Evolutionary conservation across 92 coral and sea anemone species (phyloP), one percentile per base, ranked within the genome.

Genomic region (Epizoanthus illoricatus): DNA sequence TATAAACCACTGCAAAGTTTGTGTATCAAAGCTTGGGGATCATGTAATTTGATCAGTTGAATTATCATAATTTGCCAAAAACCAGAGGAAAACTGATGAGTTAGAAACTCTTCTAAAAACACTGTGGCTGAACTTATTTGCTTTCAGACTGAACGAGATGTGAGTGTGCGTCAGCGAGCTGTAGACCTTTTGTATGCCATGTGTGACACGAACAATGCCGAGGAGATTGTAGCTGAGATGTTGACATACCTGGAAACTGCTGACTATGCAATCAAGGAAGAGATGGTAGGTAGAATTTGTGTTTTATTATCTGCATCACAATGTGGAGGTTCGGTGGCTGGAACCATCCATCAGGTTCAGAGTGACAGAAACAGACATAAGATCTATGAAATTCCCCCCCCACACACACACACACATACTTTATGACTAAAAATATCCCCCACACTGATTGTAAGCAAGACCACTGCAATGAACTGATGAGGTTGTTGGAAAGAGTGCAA

Each of bases 121-220:
- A 21, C 54, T 5, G 33, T n/a, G 12, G 20, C 62, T 57, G 18
- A 42, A 13, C 70, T 65, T 43, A 62, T 23, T 70, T 16, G 49
- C 1, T 75, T 84, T 7, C 23, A 96, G 99, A 92, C 94, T 63
- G 99, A 96, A 83, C 90, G 99, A 5, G 99, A 96, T 87, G 99
- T 96, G 42, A 96, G 99, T 75, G 99, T 96, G 16, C 96, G 99
- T 10, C 99, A 96, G 69, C 87, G 99, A 78, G 99, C 99, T 54
- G 99, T 94, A 36, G 99, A 96, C 84, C 88, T 96, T 47, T 85
- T 96, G 36, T 96, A 96, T 87, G 98, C 99, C 24, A 93, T 96
- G 99, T 96, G 99, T 67, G 99, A 96, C 73, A 96, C 94, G 80
- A 85, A 92, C 86, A 96, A 96, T 81, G 98, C 99, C 5, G 98